Evolutionary conservation across 2,797 vertebrate species (phyloP).

Genomic region (Nasua narica): DNA sequence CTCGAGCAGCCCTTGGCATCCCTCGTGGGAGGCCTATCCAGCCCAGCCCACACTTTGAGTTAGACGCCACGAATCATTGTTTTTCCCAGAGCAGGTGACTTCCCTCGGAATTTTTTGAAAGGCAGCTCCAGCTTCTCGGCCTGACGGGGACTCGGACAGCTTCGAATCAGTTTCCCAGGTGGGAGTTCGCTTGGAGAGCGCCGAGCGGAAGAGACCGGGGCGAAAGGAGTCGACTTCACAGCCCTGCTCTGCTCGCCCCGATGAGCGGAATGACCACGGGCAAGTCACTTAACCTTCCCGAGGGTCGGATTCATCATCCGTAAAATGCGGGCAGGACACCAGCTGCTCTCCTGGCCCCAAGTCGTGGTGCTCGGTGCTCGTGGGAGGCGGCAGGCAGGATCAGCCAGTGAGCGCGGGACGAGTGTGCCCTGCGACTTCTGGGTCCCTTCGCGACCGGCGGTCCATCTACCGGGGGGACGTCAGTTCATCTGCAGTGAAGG

Average conservation of each 20-base stretch:
- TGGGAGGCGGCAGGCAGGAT: fast-evolving
- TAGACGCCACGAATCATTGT: not conserved
- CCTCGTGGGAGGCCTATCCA: fast-evolving
- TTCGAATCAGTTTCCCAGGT: not conserved
- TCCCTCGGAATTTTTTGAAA: not conserved
- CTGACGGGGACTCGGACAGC: not conserved
- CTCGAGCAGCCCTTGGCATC: not conserved
- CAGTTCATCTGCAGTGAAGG: not conserved
- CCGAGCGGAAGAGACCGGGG: fast-evolving
- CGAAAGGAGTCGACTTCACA: no score
- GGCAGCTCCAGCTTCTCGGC: not conserved
- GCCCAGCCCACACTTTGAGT: not conserved
- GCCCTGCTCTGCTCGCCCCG: no score
- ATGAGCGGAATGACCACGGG: not conserved
- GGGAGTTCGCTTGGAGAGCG: not conserved
- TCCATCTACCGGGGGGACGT: fast-evolving
- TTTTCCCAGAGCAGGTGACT: not conserved
- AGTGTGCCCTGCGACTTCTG: not conserved
- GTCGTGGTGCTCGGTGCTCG: fast-evolving
- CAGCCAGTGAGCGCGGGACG: not conserved
- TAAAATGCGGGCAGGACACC: not conserved
- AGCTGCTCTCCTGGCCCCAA: not conserved
- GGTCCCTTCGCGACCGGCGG: not conserved
- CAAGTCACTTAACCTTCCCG: not conserved
- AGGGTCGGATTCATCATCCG: not conserved